Evolutionary conservation across 1,140 invertebrate genomes (phyloP), one percentile per base, ranked within the genome.

Genomic region (Polypedilum pembai): DNA sequence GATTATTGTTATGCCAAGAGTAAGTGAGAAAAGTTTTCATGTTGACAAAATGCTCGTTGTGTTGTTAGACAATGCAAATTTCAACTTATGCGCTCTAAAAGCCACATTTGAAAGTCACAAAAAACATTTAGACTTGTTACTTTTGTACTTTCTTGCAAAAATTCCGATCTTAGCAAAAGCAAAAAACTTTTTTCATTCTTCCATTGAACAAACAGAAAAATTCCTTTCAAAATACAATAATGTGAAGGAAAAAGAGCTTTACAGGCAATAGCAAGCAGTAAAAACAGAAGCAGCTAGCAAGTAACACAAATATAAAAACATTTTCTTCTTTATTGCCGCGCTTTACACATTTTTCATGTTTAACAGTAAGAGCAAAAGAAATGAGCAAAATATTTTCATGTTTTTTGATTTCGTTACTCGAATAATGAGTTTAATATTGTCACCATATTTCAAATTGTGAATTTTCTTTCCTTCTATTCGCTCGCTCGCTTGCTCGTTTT

Each of bases 381-480:
- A 21, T 69, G 20, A 69, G 65, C 65, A 20, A 69, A 69, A 69
- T 69, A 69, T 69, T 69, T 69, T 69, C 65, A 69, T 69, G 65
- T 69, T 21, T 18, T 33, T 21, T 69, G 65, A 69, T 69, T 69
- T 18, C 17, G 65, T 69, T 69, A 69, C 65, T 69, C 8, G 20
- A 69, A 69, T 20, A 69, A 69, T 69, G 65, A 69, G 65, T 21
- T 69, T 69, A 69, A 69, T 69, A 69, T 69, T 69, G 65, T 69
- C 65, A 69, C 65, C 65, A 69, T 69, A 20, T 69, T 20, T 69
- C 18, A 69, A 69, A 69, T 21, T 69, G 17, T 69, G 65, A 69
- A 18, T 69, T 33, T 33, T 69, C 65, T 56, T 45, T 10, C 45
- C 4, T 56, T 56, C 8, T 15, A 4, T 56, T 12, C 15, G 12